These are phyloP conservation scores for Lycia hirtaria DNA, from an alignment of 2,888 invertebrate genomes.

Conservation along the genomic window DNA sequence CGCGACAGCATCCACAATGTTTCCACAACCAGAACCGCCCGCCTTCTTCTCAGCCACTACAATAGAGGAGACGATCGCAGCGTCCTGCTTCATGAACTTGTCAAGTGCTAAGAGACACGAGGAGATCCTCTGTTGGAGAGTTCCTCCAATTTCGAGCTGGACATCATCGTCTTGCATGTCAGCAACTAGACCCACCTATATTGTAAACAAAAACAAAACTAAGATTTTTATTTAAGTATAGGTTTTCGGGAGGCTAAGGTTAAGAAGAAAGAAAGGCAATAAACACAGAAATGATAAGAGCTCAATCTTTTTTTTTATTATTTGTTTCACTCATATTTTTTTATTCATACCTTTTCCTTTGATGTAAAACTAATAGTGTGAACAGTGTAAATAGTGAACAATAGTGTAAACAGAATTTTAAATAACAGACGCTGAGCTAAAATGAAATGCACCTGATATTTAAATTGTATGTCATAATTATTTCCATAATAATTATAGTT, in stretches of 20 bases:
- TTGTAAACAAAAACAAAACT: background rate
- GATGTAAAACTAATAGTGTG: no score
- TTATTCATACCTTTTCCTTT: no score
- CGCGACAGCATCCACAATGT: constrained; percentile 90
- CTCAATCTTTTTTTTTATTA: no score
- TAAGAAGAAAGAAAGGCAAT: no score
- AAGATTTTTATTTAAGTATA: background rate
- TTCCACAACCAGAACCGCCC: constrained; percentile 86
- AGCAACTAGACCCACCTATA: constrained; percentile 90
- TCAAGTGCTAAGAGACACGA: constrained; percentile 92
- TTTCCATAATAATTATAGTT: no score
- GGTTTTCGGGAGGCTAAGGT: no score
- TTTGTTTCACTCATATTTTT: no score
- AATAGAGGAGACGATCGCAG: constrained; percentile 91
- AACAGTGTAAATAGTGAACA: no score
- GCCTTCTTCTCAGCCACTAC: constrained; percentile 94
- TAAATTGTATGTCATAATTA: no score
- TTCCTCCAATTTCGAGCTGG: constrained; percentile 90
- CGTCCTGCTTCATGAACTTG: constrained; percentile 89
- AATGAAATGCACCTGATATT: no score
- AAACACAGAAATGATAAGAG: no score
- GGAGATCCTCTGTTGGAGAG: constrained; percentile 93
- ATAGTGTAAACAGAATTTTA: background rate
- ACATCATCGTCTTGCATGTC: constrained; percentile 90
- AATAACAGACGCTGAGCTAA: no score